Conservation (phyloP, 1,140 invertebrate species). For the Apis laboriosa region DNA sequence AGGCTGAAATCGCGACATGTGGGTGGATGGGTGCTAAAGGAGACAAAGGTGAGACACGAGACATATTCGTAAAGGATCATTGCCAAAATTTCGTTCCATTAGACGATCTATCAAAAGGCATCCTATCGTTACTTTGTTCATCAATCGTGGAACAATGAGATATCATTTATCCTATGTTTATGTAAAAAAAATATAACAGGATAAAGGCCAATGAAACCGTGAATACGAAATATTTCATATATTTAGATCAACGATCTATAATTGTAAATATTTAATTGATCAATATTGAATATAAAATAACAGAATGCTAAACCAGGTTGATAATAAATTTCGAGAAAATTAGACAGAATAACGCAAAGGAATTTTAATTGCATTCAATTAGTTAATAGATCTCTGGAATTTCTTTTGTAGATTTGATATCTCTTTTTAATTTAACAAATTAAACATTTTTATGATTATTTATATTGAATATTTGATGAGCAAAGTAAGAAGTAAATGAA, state of each 20-base stretch:
- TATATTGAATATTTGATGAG: not conserved
- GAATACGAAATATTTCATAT: not conserved
- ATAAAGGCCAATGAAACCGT: not conserved
- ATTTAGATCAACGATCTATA: not conserved
- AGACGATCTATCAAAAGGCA: not conserved
- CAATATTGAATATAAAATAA: not conserved
- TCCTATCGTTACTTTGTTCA: slow-evolving; percentile 2
- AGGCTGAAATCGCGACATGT: slow-evolving; percentile 11
- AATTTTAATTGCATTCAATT: too few species aligned
- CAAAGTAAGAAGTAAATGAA: not conserved
- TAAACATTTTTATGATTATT: not conserved
- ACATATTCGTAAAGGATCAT: not conserved
- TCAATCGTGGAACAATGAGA: not conserved
- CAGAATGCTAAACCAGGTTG: too few species aligned
- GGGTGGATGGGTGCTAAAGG: not conserved
- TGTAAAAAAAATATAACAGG: not conserved
- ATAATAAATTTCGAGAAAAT: too few species aligned
- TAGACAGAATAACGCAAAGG: too few species aligned
- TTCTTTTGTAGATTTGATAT: too few species aligned
- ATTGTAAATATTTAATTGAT: not conserved
- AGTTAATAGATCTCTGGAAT: too few species aligned
- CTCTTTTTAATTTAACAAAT: not conserved
- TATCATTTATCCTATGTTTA: not conserved
- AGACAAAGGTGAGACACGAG: not conserved
- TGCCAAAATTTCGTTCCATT: slow-evolving; percentile 2